Evolutionary conservation across 2,113 vertebrate species (phyloP).

Genomic region (Tamias sibiricus): DNA sequence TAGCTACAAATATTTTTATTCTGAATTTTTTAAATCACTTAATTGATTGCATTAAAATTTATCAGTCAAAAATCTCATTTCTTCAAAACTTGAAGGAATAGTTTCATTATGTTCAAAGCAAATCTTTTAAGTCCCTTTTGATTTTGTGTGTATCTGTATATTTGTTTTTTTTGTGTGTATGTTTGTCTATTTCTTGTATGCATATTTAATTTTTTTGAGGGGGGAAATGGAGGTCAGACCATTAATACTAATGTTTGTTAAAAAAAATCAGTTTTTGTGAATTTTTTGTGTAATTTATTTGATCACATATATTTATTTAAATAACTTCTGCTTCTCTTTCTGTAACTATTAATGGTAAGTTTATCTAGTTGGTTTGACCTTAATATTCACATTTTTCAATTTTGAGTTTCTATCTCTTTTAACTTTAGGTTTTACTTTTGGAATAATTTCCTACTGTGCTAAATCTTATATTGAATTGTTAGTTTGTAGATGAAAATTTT

Average conservation of each 20-base stretch:
- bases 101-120: background rate
- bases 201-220: background rate
- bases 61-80: background rate
- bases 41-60: background rate
- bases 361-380: background rate
- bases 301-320: background rate
- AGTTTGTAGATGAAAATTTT: background rate
- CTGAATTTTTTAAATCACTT: background rate
- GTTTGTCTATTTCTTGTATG: background rate
- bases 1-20: background rate
- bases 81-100: background rate
- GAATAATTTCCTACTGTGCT: background rate
- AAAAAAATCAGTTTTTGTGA: background rate
- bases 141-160: background rate
- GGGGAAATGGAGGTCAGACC: background rate
- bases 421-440: background rate
- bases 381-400: background rate
- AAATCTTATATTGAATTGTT: background rate
- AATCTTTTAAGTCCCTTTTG: background rate
- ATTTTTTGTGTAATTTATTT: background rate
- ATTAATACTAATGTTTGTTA: background rate
- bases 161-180: background rate
- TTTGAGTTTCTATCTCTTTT: background rate
- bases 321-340: background rate
- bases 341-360: background rate